Base-by-base conservation (phyloP, 2,113 vertebrate genomes). In the Heptranchias perlo region DNA sequence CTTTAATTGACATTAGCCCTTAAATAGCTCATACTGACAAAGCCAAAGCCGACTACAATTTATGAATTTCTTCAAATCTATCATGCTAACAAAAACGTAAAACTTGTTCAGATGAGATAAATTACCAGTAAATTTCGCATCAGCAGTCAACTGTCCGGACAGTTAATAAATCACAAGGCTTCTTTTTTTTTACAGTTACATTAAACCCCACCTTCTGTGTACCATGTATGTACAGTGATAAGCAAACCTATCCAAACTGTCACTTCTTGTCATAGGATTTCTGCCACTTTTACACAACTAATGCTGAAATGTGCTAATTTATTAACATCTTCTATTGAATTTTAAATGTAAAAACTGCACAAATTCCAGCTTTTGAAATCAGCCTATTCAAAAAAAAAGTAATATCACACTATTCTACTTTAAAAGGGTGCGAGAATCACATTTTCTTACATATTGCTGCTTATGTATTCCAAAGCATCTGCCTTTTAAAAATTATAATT, bases 341-440 rank as follows among this genome's bases (percentile, higher is more conserved):
- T 95, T 67, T 95, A 69, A 62, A 62, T 49, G 44, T 67, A 67
- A 49, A 95, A 65, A 49, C 3, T 49, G 13, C 28, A 67, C 64
- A 95, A 44, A 95, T 95, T 52, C 28, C 44, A 82, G 49, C 49
- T 89, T 67, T 95, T 94, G 61, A 94, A 94, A 94, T 94, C 62
- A 67, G 13, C 1, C 39, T 28, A 13, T 69, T 64, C 28, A 13
- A 58, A 62, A 67, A n/a, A 28, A 94, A 18, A 67, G 39, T 67
- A 94, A 67, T 54, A 39, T 94, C 5, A 11, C 4, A 49, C 44
- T 23, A 44, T 31, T 11, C 0, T 47, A 69, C 8, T 11, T 49
- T 67, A 67, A 93, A 47, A 31, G 25, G 61, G 31, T 44, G 49
- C 3, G 28, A 47, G 31, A 67, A 95, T 49, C 39, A 67, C 1